These are phyloP conservation scores for Temnopleurus reevesii DNA, from an alignment of 53 echinoderm and acorn worm genomes.

Conservation along the genomic window DNA sequence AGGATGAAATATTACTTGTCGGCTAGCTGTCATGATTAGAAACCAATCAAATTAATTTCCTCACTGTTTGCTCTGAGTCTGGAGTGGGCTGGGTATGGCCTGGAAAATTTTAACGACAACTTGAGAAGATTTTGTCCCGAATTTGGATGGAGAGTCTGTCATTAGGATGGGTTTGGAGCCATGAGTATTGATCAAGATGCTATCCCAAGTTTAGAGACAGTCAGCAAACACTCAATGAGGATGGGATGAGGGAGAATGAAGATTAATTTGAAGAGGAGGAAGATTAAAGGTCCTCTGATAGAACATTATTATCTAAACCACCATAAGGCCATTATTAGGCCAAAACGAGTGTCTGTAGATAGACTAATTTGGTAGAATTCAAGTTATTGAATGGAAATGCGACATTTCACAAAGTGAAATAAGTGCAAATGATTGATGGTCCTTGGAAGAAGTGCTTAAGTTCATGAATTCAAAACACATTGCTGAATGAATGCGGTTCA, in stretches of 20 bases:
- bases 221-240: slow-evolving; percentile 2
- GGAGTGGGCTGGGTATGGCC: neutral
- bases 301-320: too few species aligned
- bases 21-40: neutral
- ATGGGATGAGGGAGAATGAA: neutral
- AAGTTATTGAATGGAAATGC: too few species aligned
- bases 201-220: neutral
- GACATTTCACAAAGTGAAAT: too few species aligned
- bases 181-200: neutral
- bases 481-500: too few species aligned
- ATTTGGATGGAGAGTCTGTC: neutral
- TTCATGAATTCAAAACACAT: too few species aligned
- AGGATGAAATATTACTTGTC: too few species aligned
- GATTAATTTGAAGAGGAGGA: neutral
- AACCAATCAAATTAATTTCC: neutral
- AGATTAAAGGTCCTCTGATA: too few species aligned
- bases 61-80: slow-evolving; percentile 25
- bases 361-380: too few species aligned
- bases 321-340: too few species aligned
- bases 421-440: too few species aligned
- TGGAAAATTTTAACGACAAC: neutral
- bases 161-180: slow-evolving; percentile 2
- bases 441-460: too few species aligned
- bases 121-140: neutral
- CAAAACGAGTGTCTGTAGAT: too few species aligned